Evolutionary conservation across 2,888 invertebrate species (phyloP), one percentile per base, ranked within the genome.

Genomic region (Pseudococcus jackbeardsleyi): DNA sequence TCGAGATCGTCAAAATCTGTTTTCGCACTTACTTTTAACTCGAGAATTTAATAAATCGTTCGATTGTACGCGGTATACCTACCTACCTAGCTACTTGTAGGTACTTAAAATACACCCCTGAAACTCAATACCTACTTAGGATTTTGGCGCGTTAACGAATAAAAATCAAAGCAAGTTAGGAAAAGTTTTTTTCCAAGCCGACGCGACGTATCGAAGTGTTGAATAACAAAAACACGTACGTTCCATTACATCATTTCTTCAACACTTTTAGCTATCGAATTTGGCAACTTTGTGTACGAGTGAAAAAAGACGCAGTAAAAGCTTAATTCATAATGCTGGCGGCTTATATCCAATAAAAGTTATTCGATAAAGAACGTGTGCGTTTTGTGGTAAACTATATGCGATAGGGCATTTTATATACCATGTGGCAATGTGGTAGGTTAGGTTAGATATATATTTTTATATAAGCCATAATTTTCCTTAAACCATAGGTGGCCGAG

Each of bases 171-270:
- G 50, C 5, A 50, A 50, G 12, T 50, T 50, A 17, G 17, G 15
- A 15, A 50, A 50, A 17, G 17, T 12, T 50, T 50, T 12, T 50
- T 50, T 50, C 17, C 17, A 15, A 33, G 26, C 26, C 26, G 3
- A 33, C 26, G 26, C 26, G 26, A 33, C 26, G 15, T 17, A 17
- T 50, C 17, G 50, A 50, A 50, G 50, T 50, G 26, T 68, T 26
- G 68, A 68, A 68, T 68, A 22, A 68, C 26, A 68, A 68, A 68
- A 68, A 19, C 68, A 68, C 22, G 68, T 68, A 68, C 26, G 11
- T 68, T 68, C 68, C 19, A 68, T 68, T 68, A 68, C 68, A 68
- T 68, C 68, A 68, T 68, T 22, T 68, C 26, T 11, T 22, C 11
- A 68, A 26, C 12, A 68, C 26, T 68, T 68, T 68, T 17, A 50